These are phyloP conservation scores for Drosophila hydei DNA, from an alignment of 1,140 invertebrate species.

Conservation along the genomic window DNA sequence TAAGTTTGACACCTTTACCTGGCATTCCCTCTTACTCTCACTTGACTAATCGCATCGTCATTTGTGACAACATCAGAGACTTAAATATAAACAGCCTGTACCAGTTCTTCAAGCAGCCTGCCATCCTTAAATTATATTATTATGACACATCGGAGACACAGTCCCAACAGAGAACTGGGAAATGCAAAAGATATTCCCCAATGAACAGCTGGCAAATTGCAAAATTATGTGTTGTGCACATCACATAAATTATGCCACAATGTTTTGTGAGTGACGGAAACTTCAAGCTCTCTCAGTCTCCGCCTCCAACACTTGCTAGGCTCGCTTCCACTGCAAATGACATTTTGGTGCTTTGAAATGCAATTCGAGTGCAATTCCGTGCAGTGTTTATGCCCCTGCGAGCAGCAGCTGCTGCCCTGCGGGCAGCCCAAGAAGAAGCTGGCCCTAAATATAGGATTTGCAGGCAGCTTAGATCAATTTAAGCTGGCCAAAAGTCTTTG, in stretches of 20 bases:
- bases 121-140: constrained; percentile 3
- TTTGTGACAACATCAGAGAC: constrained; percentile 17
- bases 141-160: constrained; percentile 24
- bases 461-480: not conserved
- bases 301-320: not conserved
- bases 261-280: constrained; percentile 25
- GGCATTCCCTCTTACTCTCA: no score
- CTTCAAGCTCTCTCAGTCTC: not conserved
- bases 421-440: constrained; percentile 13
- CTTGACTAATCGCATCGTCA: constrained; percentile 18
- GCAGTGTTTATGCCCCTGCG: constrained; percentile 40
- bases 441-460: not conserved
- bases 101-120: not conserved
- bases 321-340: constrained; percentile 34
- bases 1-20: no score
- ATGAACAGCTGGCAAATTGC: constrained; percentile 50
- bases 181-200: constrained; percentile 22
- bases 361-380: constrained; percentile 35
- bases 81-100: no score
- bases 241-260: constrained; percentile 48
- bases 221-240: constrained; percentile 46
- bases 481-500: not conserved
- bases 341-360: constrained; percentile 22
- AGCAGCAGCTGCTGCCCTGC: constrained; percentile 37
- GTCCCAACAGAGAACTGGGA: not conserved